Evolutionary conservation across 92 coral and sea anemone species (phyloP), one percentile per base, ranked within the genome.

Genomic region (Phenganax stokvisi): DNA sequence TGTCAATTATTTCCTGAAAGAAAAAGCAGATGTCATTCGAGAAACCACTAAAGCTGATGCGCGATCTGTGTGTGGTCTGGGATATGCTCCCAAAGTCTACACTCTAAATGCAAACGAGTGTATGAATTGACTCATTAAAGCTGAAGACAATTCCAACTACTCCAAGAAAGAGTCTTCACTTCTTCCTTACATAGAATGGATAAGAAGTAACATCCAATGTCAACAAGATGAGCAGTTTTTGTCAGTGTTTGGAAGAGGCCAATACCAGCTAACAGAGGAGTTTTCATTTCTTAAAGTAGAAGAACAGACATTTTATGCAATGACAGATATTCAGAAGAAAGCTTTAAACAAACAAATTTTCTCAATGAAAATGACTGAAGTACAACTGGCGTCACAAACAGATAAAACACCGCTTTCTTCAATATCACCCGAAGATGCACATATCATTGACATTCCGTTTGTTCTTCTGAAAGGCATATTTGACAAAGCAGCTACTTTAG

Each of bases 211-310:
- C 56, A 77, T 87, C 0, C 54, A 81, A 63, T 63, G 84, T 30
- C 88, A 88, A 55, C 84, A 80, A 64, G 88, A 85, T 15, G 91
- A 88, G 73, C 88, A 77, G 51, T 85, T 85, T 81, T 84, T 87
- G 27, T 87, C 87, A n/a, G 85, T 87, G 10, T 56, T 87, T 12
- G 90, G 90, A n/a, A 81, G 84, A 80, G 89, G 89, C 30, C 81
- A 83, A 66, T 87, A 84, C 67, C 70, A 53, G 1, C 31, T 87
- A 54, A 73, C 76, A 25, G 58, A 84, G 30, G 87, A 84, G 55
- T 84, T 87, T 44, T n/a, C 20, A 27, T 75, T 78, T 68, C 87
- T 87, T 6, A 54, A 15, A 5, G 87, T 84, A 30, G 85, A 84
- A 31, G 90, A 84, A 84, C 68, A 80, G 75, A 37, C 80, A 55